A percentile compares a stretch with the other conserved stretches of the same genome.
These are phyloP conservation scores for Eilema sororculum DNA, from an alignment of 2,888 invertebrate genomes.

Conservation along the genomic window DNA sequence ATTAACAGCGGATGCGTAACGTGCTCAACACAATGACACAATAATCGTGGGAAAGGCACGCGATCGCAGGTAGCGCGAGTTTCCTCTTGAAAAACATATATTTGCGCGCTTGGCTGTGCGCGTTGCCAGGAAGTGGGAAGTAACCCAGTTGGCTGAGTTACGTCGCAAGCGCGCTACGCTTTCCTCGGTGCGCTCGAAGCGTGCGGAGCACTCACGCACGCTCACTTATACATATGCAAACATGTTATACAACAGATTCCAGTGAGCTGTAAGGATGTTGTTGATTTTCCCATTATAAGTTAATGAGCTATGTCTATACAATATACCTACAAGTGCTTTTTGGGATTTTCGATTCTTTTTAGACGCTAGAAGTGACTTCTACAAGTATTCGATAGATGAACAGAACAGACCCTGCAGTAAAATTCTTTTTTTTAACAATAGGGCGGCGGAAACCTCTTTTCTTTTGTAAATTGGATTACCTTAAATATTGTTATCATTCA, in stretches of 20 bases:
- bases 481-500: no score
- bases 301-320: not conserved
- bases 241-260: constrained; percentile 38
- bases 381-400: no score
- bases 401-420: no score
- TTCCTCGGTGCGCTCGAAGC: constrained; percentile 57
- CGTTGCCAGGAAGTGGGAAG: constrained; percentile 77
- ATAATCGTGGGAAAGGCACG: constrained; percentile 58
- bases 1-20: constrained; percentile 6
- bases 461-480: no score
- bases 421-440: no score
- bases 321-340: no score
- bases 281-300: not conserved
- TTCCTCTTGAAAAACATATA: constrained; percentile 65
- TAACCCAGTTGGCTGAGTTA: constrained; percentile 74
- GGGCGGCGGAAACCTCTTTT: no score
- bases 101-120: constrained; percentile 29
- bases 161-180: constrained; percentile 69
- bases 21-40: constrained; percentile 42
- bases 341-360: no score
- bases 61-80: constrained; percentile 33
- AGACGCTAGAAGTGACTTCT: not conserved
- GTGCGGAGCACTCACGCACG: constrained; percentile 41
- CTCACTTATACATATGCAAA: constrained; percentile 16
- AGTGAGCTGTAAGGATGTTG: not conserved